phyloP scores from a whole-genome alignment of 2,888 invertebrate genomes.

The Habroteleia sp. region DNA sequence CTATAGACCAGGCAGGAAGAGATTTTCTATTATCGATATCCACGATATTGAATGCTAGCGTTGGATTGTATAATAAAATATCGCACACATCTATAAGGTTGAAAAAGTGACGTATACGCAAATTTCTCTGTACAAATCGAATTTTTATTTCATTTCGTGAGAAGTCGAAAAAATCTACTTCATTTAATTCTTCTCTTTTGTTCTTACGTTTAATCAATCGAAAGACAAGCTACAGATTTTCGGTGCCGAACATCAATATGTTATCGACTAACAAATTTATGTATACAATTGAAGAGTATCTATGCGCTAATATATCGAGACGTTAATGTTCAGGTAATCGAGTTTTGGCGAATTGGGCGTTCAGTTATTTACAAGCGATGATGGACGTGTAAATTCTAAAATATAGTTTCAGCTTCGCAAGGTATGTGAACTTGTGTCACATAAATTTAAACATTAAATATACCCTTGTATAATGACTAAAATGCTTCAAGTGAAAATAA shows the following conservation, averaged over 20 bases:
- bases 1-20: constrained; percentile 42
- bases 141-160: not conserved
- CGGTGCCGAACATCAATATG: constrained; percentile 17
- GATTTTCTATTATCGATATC: constrained; percentile 54
- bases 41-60: constrained; percentile 36
- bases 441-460: constrained; percentile 27
- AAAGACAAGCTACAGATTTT: constrained; percentile 26
- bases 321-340: constrained; percentile 55
- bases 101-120: not conserved
- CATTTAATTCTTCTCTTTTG: not conserved
- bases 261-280: constrained; percentile 36
- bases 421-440: constrained; percentile 18
- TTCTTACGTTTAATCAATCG: not conserved
- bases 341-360: constrained; percentile 50
- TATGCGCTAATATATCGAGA: constrained; percentile 39
- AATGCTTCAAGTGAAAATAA: too few relatives aligned
- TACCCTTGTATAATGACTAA: too few relatives aligned
- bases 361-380: constrained; percentile 54
- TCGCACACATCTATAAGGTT: constrained; percentile 29
- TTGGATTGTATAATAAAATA: constrained; percentile 48
- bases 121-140: not conserved
- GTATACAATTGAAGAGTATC: constrained; percentile 38
- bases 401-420: constrained; percentile 23
- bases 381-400: constrained; percentile 49
- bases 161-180: constrained; percentile 1